Base-by-base conservation (phyloP, 92 coral and sea anemone genomes). In the Zoanthus solanderi region DNA sequence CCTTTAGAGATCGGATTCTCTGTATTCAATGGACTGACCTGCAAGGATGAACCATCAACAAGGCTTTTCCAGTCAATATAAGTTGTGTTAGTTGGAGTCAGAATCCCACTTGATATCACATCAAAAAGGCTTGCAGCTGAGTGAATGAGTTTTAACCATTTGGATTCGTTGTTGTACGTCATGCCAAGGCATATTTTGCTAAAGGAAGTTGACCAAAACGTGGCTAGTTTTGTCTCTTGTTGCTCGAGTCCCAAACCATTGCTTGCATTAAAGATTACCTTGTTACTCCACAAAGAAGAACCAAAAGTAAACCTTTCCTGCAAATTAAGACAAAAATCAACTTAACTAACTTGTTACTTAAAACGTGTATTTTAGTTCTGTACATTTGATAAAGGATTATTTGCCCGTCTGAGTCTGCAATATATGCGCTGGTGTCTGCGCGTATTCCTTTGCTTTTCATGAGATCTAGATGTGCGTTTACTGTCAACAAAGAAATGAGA, bases 141-240 rank as follows among this genome's bases (percentile, higher is more conserved):
- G 69, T 91, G 74, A 75, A 56, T 58, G 13, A 95, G 47, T 9
- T 89, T 48, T 5, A 95, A 72, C 96, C 96, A 95, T n/a, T 69
- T 72, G 13, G 89, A 85, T 16, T 46, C 44, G 5, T 68, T 66
- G 14, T 63, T 63, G 7, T 44, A 23, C 46, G 45, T 44, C 85
- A 81, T 81, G 31, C 85, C 85, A 67, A 81, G 14, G 44, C 85
- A 81, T 42, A 81, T 3, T 29, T 45, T 73, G 14, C 66, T 81
- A 46, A 81, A 81, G 13, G 85, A 46, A 28, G 85, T 81, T n/a
- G 85, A 81, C 85, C 85, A 81, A 46, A 65, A 81, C 2, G 85
- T 81, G 61, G 85, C 60, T 12, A 81, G 14, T 66, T 81, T 81
- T 17, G 85, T 81, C 30, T 81, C 85, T 11, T 67, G 46, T 29